Evolutionary conservation across 2,113 vertebrate genomes (phyloP).

Genomic region (Varanus komodoensis): DNA sequence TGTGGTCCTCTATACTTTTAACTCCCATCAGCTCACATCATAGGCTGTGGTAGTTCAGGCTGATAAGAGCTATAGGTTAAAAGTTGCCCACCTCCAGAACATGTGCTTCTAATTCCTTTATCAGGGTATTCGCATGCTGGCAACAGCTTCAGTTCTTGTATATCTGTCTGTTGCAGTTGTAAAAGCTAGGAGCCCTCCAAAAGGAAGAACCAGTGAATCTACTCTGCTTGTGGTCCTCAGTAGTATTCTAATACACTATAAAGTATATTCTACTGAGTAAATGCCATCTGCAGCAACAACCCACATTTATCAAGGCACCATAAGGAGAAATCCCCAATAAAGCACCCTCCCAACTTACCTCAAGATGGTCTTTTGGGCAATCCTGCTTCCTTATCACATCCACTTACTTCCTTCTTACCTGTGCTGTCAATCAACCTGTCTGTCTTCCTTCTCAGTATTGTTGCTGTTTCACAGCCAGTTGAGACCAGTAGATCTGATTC

Average conservation of each 20-base stretch:
- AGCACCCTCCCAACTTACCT: not conserved
- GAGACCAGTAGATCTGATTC: not conserved
- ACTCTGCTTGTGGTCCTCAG: not conserved
- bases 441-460: not conserved
- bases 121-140: not conserved
- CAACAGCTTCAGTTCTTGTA: not conserved
- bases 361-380: not conserved
- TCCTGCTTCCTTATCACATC: not conserved
- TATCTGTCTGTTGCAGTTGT: not conserved
- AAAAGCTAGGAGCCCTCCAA: not conserved
- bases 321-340: not conserved
- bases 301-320: not conserved
- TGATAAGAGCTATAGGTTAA: too few species aligned
- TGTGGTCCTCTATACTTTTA: too few species aligned
- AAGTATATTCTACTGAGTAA: not conserved
- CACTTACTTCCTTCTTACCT: not conserved
- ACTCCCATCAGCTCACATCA: too few species aligned
- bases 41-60: too few species aligned
- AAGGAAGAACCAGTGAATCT: not conserved
- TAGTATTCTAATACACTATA: too few species aligned
- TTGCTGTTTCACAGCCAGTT: not conserved
- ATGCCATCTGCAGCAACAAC: not conserved
- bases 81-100: too few species aligned
- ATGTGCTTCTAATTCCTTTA: not conserved
- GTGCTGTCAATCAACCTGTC: too few species aligned